Evolutionary conservation across 2,797 vertebrate species (phyloP).

Genomic region (Eleutherodactylus coqui): DNA sequence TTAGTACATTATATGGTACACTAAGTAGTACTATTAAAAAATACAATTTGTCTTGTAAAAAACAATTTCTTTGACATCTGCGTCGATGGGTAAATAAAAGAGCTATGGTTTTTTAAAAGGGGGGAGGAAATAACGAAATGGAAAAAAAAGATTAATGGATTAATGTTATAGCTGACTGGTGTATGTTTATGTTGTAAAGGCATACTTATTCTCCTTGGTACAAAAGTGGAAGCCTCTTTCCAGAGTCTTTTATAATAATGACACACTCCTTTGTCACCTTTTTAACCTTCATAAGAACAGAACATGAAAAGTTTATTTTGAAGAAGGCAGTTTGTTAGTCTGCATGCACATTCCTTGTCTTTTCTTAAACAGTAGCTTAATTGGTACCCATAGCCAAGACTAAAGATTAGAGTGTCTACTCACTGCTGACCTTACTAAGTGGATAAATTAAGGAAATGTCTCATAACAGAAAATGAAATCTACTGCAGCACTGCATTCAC

Average conservation of each 20-base stretch:
- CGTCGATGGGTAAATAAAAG: too few species aligned
- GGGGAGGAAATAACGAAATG: too few species aligned
- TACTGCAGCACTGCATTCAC: constrained; percentile 12
- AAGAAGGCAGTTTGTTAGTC: not conserved
- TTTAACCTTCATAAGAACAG: not conserved
- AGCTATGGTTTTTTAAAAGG: too few species aligned
- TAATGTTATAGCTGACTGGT: too few species aligned
- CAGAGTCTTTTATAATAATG: not conserved
- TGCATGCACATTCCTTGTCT: constrained; percentile 4
- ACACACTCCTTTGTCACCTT: constrained; percentile 3
- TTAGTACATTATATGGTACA: too few species aligned
- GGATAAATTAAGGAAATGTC: constrained; percentile 39
- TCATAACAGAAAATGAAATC: not conserved
- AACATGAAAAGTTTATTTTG: not conserved
- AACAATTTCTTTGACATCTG: too few species aligned
- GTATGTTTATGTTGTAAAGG: not conserved
- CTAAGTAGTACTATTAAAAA: too few species aligned
- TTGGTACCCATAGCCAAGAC: constrained; percentile 31
- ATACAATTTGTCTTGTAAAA: too few species aligned
- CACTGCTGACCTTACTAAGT: constrained; percentile 38
- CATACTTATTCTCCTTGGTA: not conserved
- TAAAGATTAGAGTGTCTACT: constrained; percentile 11
- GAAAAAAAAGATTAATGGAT: too few species aligned
- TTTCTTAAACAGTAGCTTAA: constrained; percentile 36
- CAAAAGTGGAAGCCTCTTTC: not conserved